phyloP scores from a whole-genome alignment of 2,797 vertebrate genomes.

The Cuniculus paca region DNA sequence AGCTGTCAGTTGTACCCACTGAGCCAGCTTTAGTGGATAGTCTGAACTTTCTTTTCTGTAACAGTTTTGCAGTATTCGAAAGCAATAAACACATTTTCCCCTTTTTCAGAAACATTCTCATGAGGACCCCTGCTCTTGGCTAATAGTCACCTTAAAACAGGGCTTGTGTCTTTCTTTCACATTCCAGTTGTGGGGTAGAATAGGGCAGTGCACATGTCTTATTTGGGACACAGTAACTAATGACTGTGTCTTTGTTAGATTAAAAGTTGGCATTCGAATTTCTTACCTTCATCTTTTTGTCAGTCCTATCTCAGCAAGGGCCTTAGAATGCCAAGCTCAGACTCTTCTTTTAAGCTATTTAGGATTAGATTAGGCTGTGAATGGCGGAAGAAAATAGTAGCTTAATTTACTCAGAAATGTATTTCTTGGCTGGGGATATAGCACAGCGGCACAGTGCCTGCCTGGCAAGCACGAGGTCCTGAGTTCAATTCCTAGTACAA shows the following conservation, averaged over 20 bases:
- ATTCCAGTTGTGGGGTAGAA: neutral
- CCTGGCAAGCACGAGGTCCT: too few relatives aligned
- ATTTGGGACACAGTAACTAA: neutral
- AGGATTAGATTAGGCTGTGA: conserved; percentile 25
- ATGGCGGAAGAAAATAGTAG: neutral
- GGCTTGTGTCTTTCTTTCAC: neutral
- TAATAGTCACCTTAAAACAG: neutral
- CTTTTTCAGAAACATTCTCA: conserved; percentile 24
- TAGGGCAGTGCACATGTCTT: neutral
- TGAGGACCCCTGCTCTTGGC: neutral
- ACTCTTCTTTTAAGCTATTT: conserved; percentile 6
- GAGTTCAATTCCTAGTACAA: too few relatives aligned
- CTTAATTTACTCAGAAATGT: conserved; percentile 5
- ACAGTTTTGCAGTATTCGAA: neutral
- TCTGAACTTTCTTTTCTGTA: neutral
- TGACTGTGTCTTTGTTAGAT: neutral
- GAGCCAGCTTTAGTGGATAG: neutral
- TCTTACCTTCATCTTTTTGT: conserved; percentile 34
- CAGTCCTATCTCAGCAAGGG: neutral
- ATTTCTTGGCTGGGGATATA: neutral
- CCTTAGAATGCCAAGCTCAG: neutral
- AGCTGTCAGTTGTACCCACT: neutral
- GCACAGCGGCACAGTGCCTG: too few relatives aligned
- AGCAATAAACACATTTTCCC: neutral
- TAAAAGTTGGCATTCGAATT: neutral